These are phyloP conservation scores for Litocranius walleri DNA, from an alignment of 2,113 vertebrate species.

Conservation along the genomic window DNA sequence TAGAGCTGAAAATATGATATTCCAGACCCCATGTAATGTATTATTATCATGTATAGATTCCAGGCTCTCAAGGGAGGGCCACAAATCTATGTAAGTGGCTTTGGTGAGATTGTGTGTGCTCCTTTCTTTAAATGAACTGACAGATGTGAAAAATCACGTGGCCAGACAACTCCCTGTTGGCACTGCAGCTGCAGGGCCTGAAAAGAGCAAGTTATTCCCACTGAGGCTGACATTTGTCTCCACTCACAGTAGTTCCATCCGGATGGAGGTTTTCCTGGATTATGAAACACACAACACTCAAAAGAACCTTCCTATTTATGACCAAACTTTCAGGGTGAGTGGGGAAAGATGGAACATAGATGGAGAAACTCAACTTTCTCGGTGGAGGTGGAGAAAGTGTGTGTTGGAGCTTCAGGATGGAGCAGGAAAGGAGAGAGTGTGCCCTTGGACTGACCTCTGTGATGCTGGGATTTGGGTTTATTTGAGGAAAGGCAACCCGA, in stretches of 20 bases:
- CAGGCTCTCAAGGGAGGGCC: not conserved
- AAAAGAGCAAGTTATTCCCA: not conserved
- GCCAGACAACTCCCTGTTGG: not conserved
- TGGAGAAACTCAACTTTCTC: not conserved
- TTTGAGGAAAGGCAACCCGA: not conserved
- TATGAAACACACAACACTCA: not conserved
- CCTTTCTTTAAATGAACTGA: not conserved
- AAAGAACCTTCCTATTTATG: not conserved
- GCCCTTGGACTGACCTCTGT: not conserved
- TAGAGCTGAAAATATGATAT: not conserved
- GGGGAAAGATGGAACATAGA: fast-evolving
- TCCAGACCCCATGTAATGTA: not conserved
- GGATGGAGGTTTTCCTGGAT: too few species aligned
- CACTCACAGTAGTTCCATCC: not conserved
- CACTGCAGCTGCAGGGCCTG: not conserved
- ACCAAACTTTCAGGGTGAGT: too few species aligned
- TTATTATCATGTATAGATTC: not conserved
- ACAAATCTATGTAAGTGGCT: not conserved
- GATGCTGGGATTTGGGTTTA: not conserved
- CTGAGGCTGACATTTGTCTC: not conserved
- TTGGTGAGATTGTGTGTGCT: fast-evolving
- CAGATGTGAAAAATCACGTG: not conserved
- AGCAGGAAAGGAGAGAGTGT: not conserved
- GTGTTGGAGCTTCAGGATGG: not conserved
- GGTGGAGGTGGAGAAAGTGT: not conserved